A percentile compares a stretch with the other conserved stretches of the same genome.
Conservation (phyloP, 2,888 invertebrate species). For the Tortrix viridana region DNA sequence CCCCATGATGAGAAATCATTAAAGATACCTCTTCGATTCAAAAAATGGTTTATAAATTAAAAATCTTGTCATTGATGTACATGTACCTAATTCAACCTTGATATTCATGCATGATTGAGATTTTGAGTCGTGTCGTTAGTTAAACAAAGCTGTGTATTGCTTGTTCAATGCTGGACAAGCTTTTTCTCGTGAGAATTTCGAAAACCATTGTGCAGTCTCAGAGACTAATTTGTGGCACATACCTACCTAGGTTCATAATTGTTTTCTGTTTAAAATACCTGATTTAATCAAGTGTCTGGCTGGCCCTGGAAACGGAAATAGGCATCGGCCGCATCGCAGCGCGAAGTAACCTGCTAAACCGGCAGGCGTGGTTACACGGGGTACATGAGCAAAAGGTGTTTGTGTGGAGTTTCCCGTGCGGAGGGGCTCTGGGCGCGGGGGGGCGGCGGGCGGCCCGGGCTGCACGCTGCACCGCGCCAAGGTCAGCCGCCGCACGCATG, state of each 20-base stretch:
- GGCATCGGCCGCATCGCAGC: conserved; percentile 66
- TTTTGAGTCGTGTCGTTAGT: too few relatives aligned
- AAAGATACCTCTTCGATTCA: too few relatives aligned
- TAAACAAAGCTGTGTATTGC: too few relatives aligned
- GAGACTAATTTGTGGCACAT: conserved; percentile 10
- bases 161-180: neutral
- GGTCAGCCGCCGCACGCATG: conserved; percentile 81
- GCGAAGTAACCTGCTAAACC: conserved; percentile 76
- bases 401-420: conserved; percentile 57
- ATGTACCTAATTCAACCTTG: too few relatives aligned
- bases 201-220: neutral
- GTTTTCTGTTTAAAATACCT: conserved; percentile 37
- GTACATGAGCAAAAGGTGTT: conserved; percentile 60
- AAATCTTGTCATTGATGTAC: too few relatives aligned
- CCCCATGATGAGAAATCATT: too few relatives aligned
- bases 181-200: neutral
- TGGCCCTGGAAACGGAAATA: conserved; percentile 73
- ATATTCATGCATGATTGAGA: too few relatives aligned
- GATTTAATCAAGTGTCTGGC: conserved; percentile 54
- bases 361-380: conserved; percentile 72
- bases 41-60: too few relatives aligned
- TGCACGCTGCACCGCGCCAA: conserved; percentile 82
- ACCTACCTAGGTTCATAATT: conserved; percentile 14
- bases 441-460: conserved; percentile 54
- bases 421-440: conserved; percentile 42